Evolutionary conservation across 1,140 invertebrate genomes (phyloP), one percentile per base, ranked within the genome.

Genomic region (Macrosteles quadrilineatus): DNA sequence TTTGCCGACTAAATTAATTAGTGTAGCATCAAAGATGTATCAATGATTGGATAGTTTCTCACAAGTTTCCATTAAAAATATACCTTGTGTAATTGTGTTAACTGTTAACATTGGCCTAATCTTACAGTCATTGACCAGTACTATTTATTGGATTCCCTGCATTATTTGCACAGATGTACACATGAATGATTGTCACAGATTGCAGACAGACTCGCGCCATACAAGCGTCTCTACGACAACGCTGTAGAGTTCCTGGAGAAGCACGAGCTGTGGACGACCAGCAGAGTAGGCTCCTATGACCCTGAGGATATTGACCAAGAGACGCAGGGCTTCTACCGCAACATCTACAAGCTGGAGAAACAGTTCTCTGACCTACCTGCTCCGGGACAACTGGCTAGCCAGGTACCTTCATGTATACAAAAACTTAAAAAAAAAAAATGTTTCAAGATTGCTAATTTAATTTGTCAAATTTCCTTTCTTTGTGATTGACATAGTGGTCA

Each of bases 291-390:
- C 4, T 88, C 88, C 32, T 88, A 91, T 72, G 91, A 96, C 78
- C 96, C 96, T 0, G 95, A 97, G 79, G 85, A 87, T 31, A 97
- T 98, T 40, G 95, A 97, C 67, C 80, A 84, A 14, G 93, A 96
- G 71, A 90, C 95, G 0, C 87, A 86, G 32, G 89, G 88, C 71
- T 90, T 89, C 73, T 96, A 91, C 81, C 87, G 94, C 71, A 87
- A 87, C 45, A 85, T 98, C 32, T 93, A 91, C 72, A 97, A 96
- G 79, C 81, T 98, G 71, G 95, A 98, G 77, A 96, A 96, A 79
- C 83, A 84, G 25, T 97, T 98, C 81, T 82, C 91, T 12, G 85
- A 86, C 74, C 79, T 84, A 69, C 92, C 92, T 0, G 83, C 83
- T 0, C 84, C 89, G 0, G 83, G 81, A 72, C 84, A 85, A 64